phyloP scores from a whole-genome alignment of 2,888 invertebrate species.

The Platynereis dumerilii region DNA sequence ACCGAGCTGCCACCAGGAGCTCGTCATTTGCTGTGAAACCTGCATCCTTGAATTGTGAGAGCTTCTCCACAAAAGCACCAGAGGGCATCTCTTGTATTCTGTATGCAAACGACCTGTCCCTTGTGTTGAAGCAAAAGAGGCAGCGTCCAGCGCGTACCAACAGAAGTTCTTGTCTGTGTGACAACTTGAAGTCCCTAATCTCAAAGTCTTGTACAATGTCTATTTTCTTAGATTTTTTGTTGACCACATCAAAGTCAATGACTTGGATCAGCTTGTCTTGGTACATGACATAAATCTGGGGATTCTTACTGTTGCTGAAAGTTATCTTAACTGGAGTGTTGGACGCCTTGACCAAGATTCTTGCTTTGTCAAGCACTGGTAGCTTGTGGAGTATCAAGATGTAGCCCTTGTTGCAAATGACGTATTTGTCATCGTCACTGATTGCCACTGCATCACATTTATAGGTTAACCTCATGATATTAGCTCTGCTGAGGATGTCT shows the following conservation, averaged over 20 bases:
- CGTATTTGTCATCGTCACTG: slow-evolving; percentile 44
- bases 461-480: slow-evolving; percentile 47
- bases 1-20: slow-evolving; percentile 47
- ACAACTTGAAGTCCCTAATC: slow-evolving; percentile 32
- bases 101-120: slow-evolving; percentile 30
- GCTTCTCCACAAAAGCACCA: slow-evolving; percentile 46
- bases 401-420: slow-evolving; percentile 47
- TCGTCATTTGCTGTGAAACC: slow-evolving; percentile 49
- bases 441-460: slow-evolving; percentile 47
- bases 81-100: slow-evolving; percentile 45
- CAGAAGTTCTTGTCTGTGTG: slow-evolving; percentile 36
- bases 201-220: slow-evolving; percentile 48
- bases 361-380: slow-evolving; percentile 46
- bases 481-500: slow-evolving; percentile 44
- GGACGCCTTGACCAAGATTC: slow-evolving; percentile 43
- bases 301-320: slow-evolving; percentile 38
- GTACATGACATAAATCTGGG: slow-evolving; percentile 47
- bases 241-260: slow-evolving; percentile 43
- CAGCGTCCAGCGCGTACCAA: slow-evolving; percentile 46
- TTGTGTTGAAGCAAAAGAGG: slow-evolving; percentile 45
- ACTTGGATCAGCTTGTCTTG: slow-evolving; percentile 44
- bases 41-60: slow-evolving; percentile 49
- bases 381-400: slow-evolving; percentile 44
- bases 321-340: slow-evolving; percentile 46
- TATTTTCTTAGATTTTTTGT: slow-evolving; percentile 38